These are phyloP conservation scores for Proteles cristata DNA, from an alignment of 2,113 vertebrate species.

Conservation along the genomic window DNA sequence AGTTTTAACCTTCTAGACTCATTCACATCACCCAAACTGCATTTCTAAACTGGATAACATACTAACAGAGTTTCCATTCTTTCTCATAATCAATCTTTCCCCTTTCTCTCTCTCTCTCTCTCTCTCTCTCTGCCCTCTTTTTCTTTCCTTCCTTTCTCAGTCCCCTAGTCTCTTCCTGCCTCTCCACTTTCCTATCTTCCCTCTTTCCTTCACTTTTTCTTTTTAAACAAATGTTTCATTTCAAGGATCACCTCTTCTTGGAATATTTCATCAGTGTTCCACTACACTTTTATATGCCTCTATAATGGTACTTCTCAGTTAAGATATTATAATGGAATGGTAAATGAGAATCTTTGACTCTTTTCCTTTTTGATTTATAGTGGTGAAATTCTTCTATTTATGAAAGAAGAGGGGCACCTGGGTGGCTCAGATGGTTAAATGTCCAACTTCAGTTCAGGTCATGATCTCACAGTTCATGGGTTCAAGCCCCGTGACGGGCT, in stretches of 20 bases:
- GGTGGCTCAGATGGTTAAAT: too few relatives aligned
- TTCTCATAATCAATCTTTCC: background rate
- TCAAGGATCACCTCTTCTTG: background rate
- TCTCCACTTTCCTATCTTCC: background rate
- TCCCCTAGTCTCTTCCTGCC: background rate
- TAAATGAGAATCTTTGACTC: background rate
- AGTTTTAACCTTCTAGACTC: conserved; percentile 30
- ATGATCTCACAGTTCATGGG: too few relatives aligned
- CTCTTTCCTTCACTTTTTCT: background rate
- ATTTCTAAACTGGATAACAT: background rate
- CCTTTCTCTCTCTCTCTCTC: background rate
- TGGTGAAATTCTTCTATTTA: background rate
- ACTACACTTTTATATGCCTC: conserved; percentile 1
- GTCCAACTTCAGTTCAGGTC: too few relatives aligned
- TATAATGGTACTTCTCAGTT: conserved; percentile 18
- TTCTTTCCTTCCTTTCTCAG: background rate
- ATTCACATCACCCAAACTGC: background rate
- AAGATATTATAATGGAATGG: background rate
- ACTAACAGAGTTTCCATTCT: background rate
- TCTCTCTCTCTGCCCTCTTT: too few relatives aligned
- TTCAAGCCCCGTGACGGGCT: too few relatives aligned
- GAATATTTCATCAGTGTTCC: background rate
- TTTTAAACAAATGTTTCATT: background rate
- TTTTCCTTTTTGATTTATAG: background rate
- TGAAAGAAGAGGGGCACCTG: background rate